Evolutionary conservation across 2,888 invertebrate species (phyloP), one percentile per base, ranked within the genome.

Genomic region (Sphaerophoria taeniata): DNA sequence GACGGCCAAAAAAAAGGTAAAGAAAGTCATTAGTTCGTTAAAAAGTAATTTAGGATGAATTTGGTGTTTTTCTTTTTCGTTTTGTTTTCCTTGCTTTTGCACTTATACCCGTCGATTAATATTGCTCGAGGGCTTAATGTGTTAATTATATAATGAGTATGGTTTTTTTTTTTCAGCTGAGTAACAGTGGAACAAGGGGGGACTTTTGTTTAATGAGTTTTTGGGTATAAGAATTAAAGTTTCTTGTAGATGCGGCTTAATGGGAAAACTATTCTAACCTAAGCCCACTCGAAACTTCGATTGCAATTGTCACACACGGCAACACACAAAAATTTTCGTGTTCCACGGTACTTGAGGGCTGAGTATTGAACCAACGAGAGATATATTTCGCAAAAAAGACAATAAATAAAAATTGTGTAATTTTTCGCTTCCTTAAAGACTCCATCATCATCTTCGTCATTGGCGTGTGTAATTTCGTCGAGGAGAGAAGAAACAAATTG

Each of bases 11-110:
- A 86, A 81, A 82, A 83, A 86, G 86, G 86, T 78, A 86, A 75
- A 81, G 76, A 83, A 87, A 80, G 83, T 88, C 87, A 87, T 88
- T 88, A 88, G 87, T 87, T 88, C 85, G 87, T 88, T 88, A 88
- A 88, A 88, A 88, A 88, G 88, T 88, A 88, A 88, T 88, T 88
- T 88, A 84, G 86, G 81, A 87, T 81, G 74, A 83, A 81, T 73
- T 76, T 85, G 53, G 49, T 72, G 51, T 69, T 56, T 71, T 61
- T 65, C 61, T 43, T 60, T 77, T n/a, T 33, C 9, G 39, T 71
- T 60, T 47, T 45, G 31, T 67, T 58, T 36, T 79, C 12, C 36
- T 67, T 56, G 14, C 53, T 60, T 43, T 45, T 81, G 65, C 73
- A 49, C 65, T 49, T 49, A 53, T 77, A 58, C 69, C 75, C 80